Evolutionary conservation across 2,888 invertebrate species (phyloP).

Genomic region (Darwinula stevensoni): DNA sequence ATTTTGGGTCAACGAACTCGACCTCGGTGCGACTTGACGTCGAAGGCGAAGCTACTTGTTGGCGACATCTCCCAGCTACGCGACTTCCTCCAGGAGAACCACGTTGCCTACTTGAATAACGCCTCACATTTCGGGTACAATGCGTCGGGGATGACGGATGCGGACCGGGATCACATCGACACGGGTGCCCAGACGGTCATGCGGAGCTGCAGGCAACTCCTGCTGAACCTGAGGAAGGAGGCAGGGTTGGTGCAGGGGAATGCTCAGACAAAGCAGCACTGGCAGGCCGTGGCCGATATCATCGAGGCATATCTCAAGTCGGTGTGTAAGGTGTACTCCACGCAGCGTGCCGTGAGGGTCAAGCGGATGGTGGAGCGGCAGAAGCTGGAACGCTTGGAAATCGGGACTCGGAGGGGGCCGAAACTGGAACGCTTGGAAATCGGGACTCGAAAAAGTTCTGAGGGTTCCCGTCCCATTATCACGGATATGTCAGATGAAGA

Average conservation of each 20-base stretch:
- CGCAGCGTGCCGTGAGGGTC: constrained; percentile 57
- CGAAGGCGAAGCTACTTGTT: constrained; percentile 21
- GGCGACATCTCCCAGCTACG: constrained; percentile 44
- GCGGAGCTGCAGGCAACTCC: constrained; percentile 39
- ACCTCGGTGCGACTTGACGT: background rate
- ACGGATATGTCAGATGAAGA: background rate
- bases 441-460: background rate
- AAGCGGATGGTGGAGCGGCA: constrained; percentile 56
- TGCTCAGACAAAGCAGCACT: constrained; percentile 39
- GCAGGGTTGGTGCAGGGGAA: constrained; percentile 5
- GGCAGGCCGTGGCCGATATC: constrained; percentile 37
- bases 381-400: constrained; percentile 33
- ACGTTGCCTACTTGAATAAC: constrained; percentile 56
- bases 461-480: constrained; percentile 16
- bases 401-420: background rate
- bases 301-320: constrained; percentile 49
- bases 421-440: background rate
- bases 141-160: constrained; percentile 39
- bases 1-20: too few relatives aligned
- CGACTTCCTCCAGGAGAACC: constrained; percentile 49
- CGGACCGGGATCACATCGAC: constrained; percentile 61
- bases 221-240: constrained; percentile 42
- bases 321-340: constrained; percentile 59
- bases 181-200: constrained; percentile 54
- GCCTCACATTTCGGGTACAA: constrained; percentile 28